These are phyloP conservation scores for Morpho helenor DNA, from an alignment of 2,888 invertebrate species.

Conservation along the genomic window DNA sequence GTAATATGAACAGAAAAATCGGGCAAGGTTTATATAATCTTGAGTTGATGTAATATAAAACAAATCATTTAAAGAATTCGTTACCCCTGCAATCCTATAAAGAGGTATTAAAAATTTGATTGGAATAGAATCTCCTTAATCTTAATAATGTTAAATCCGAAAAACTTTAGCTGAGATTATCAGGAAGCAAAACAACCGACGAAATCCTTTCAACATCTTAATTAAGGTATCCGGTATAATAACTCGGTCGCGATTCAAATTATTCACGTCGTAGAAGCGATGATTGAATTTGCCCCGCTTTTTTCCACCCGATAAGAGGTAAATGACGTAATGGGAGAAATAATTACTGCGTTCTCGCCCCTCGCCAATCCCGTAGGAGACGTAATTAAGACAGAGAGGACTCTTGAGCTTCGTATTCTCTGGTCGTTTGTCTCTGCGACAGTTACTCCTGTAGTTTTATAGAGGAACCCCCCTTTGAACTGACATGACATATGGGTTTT, in stretches of 20 bases:
- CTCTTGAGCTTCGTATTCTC: conserved; percentile 32
- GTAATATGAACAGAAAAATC: too few species aligned
- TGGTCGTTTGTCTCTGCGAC: conserved; percentile 6
- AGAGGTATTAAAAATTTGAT: too few species aligned
- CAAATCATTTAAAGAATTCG: too few species aligned
- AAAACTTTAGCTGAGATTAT: background rate
- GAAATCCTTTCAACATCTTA: conserved; percentile 17
- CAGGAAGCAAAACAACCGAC: conserved; percentile 8
- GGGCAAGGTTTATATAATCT: too few species aligned
- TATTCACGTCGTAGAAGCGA: conserved; percentile 36
- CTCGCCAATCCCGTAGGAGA: conserved; percentile 39
- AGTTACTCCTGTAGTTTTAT: conserved; percentile 1
- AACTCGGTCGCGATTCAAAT: conserved; percentile 29
- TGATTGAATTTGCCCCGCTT: conserved; percentile 38
- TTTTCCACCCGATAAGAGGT: conserved; percentile 30
- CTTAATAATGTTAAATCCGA: too few species aligned
- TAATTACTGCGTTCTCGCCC: conserved; percentile 44
- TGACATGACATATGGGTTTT: too few species aligned
- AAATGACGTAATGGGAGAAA: conserved; percentile 42
- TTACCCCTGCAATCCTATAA: too few species aligned
- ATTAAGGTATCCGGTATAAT: conserved; percentile 19
- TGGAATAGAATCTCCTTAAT: too few species aligned
- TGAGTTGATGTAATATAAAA: too few species aligned
- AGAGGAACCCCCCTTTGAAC: background rate
- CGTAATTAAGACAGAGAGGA: conserved; percentile 50